phyloP scores from a whole-genome alignment of 2,888 invertebrate species.

The Agonum fuliginosum region DNA sequence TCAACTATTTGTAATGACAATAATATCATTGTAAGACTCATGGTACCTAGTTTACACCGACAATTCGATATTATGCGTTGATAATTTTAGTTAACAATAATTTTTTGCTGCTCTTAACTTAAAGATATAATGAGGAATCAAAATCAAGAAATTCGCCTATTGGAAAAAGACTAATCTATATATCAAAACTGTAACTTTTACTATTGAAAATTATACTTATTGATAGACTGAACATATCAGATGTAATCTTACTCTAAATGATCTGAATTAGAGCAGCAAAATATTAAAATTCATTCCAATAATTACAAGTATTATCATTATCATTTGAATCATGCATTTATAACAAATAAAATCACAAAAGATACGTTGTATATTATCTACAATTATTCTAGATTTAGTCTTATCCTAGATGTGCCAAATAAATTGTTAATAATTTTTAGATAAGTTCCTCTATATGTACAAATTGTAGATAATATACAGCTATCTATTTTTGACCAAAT shows the following conservation, averaged over 20 bases:
- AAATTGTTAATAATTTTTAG: background rate
- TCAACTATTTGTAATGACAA: constrained; percentile 10
- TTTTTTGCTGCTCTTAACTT: too few relatives aligned
- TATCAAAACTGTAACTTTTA: too few relatives aligned
- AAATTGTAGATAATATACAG: background rate
- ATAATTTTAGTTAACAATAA: background rate
- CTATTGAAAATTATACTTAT: too few relatives aligned
- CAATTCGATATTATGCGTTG: too few relatives aligned
- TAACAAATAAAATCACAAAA: background rate
- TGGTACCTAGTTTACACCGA: constrained; percentile 23
- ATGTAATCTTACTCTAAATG: too few relatives aligned
- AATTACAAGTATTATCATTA: background rate
- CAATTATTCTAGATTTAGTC: background rate
- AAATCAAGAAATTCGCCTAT: too few relatives aligned
- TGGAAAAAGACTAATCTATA: too few relatives aligned
- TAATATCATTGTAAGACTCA: constrained; percentile 25
- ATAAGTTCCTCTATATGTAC: background rate
- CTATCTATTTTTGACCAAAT: background rate
- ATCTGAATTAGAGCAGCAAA: too few relatives aligned
- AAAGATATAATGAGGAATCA: too few relatives aligned
- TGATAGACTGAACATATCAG: too few relatives aligned
- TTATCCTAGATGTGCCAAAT: constrained; percentile 9
- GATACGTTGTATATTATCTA: background rate
- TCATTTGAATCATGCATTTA: background rate
- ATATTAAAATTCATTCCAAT: too few relatives aligned